Conservation (phyloP, 2,113 vertebrate genomes). For the Gobiocypris rarus region DNA sequence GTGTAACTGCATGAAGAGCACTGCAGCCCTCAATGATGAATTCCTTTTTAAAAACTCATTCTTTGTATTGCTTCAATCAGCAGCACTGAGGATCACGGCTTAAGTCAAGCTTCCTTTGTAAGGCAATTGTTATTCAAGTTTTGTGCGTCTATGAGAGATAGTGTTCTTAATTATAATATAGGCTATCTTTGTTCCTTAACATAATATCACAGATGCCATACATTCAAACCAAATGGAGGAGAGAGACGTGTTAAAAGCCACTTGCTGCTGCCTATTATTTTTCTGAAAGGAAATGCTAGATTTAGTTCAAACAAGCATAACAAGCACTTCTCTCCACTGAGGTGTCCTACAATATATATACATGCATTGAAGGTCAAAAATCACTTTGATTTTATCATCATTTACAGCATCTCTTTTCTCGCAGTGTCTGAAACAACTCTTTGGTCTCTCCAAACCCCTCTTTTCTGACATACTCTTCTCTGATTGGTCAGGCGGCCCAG, state of each 20-base stretch:
- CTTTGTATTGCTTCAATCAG: neutral
- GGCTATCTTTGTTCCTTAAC: conserved; percentile 62
- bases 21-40: neutral
- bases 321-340: no score
- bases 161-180: conserved; percentile 55
- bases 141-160: conserved; percentile 34
- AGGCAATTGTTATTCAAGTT: conserved; percentile 14
- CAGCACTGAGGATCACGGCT: neutral
- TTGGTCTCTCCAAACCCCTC: no score
- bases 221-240: conserved; percentile 11
- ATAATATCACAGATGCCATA: conserved; percentile 54
- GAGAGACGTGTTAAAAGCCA: neutral
- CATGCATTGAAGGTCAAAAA: no score
- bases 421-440: no score
- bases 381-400: no score
- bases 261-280: neutral
- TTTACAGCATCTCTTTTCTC: no score
- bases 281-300: neutral
- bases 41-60: conserved; percentile 60
- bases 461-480: no score
- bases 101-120: conserved; percentile 23
- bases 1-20: conserved; percentile 33
- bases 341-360: no score
- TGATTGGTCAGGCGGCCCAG: no score
- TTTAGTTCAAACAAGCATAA: neutral